Conservation (phyloP, 2,888 invertebrate genomes). For the Tiliacea citrago region DNA sequence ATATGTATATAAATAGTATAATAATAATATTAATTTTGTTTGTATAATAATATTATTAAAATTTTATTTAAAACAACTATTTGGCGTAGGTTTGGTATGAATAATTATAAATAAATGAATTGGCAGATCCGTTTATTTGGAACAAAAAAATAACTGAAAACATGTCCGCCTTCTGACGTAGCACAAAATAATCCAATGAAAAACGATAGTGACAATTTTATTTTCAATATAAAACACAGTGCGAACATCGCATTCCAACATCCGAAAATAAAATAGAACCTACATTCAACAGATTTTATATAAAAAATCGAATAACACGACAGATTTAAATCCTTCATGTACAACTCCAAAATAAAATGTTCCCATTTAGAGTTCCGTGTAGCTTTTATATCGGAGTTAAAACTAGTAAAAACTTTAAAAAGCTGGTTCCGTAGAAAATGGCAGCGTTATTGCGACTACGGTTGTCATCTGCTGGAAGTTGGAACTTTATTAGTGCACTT, state of each 20-base stretch:
- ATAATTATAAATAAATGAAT: background rate
- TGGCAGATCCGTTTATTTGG: background rate
- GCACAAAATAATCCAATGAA: constrained; percentile 12
- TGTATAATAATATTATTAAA: background rate
- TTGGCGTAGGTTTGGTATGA: background rate
- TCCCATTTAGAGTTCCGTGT: constrained; percentile 48
- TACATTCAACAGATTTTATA: constrained; percentile 44
- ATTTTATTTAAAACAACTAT: background rate
- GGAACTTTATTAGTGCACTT: constrained; percentile 61
- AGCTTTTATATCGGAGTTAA: constrained; percentile 50
- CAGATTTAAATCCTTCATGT: constrained; percentile 49
- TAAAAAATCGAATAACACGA: constrained; percentile 30
- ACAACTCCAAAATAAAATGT: constrained; percentile 52
- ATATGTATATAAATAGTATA: no score
- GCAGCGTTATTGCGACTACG: constrained; percentile 55
- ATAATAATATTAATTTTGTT: no score
- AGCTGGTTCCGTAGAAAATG: constrained; percentile 56
- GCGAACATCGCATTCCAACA: constrained; percentile 31
- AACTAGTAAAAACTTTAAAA: constrained; percentile 53
- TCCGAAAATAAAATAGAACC: constrained; percentile 27
- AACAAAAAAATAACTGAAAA: background rate
- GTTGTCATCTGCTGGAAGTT: constrained; percentile 53
- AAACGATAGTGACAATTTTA: constrained; percentile 32
- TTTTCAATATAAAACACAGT: constrained; percentile 33
- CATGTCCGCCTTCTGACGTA: background rate